Evolutionary conservation across 2,797 vertebrate genomes (phyloP), one percentile per base, ranked within the genome.

Genomic region (Phrynocephalus guinanensis): DNA sequence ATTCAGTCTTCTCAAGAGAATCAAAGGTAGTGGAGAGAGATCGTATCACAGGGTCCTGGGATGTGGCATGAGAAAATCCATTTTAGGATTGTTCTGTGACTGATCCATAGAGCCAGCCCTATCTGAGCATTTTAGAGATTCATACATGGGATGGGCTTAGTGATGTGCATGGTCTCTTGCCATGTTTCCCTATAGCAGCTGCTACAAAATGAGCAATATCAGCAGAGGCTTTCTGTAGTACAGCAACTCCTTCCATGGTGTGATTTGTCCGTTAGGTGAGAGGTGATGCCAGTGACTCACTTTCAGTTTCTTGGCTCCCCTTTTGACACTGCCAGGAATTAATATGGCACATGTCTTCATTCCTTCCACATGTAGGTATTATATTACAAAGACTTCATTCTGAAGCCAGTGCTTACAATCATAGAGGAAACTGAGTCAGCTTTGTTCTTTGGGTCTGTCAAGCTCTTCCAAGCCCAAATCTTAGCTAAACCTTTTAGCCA

Each of bases 391-490:
- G 56, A 0, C 91, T 95, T 92, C 87, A 87, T 85, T 91, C 90
- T 92, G 84, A 94, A 89, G 71, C 91, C 82, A 80, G 78, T 91
- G 90, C 93, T 84, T 85, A 70, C 48, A 90, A 90, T 89, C 86
- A 71, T 87, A 76, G 92, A 94, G 90, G 92, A 92, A 80, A 91
- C 93, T 95, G 92, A 95, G 87, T 95, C 94, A 94, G 89, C 89
- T 89, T 91, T 89, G 92, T 72, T 60, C 0, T 0, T 88, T 92
- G 90, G 86, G 86, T 88, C 76, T 89, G 93, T 85, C 85, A 93
- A 92, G 90, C 88, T 89, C 90, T 93, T 94, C 93, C 92, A 95
- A 94, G 83, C 71, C 83, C 70, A 80, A 50, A 85, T 90, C 89
- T 93, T 92, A 76, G 70, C 26, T 75, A 90, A 86, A 86, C 10